phyloP scores from a whole-genome alignment of 2,888 invertebrate species.

The Metellina segmentata region DNA sequence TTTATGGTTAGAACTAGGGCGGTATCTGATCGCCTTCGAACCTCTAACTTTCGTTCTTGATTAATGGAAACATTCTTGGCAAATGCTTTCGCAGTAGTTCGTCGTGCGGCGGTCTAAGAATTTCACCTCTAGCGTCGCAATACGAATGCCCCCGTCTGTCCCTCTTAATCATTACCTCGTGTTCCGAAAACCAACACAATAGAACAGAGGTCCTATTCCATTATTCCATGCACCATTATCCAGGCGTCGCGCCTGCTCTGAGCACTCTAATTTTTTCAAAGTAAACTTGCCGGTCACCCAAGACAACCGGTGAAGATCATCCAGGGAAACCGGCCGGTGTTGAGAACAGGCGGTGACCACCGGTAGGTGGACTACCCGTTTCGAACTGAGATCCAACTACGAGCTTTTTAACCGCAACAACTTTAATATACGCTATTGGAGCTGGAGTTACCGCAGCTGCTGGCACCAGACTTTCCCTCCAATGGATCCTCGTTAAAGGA shows the following conservation, averaged over 20 bases:
- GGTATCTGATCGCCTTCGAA: too few relatives aligned
- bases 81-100: constrained; percentile 86
- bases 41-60: constrained; percentile 87
- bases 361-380: too few relatives aligned
- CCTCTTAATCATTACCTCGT: constrained; percentile 72
- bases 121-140: too few relatives aligned
- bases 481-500: constrained; percentile 85
- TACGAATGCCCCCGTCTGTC: constrained; percentile 80
- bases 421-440: too few relatives aligned
- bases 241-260: constrained; percentile 53
- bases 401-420: too few relatives aligned
- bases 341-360: too few relatives aligned
- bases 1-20: constrained; percentile 86
- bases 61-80: constrained; percentile 87
- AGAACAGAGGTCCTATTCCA: constrained; percentile 70
- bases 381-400: too few relatives aligned
- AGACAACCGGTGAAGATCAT: constrained; percentile 53
- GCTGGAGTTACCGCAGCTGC: too few relatives aligned
- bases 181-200: constrained; percentile 71
- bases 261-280: constrained; percentile 56
- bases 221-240: too few relatives aligned
- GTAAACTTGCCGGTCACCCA: constrained; percentile 54
- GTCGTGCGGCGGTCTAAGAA: constrained; percentile 85
- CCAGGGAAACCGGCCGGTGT: constrained; percentile 42
- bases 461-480: constrained; percentile 87